A percentile compares a stretch with the other conserved stretches of the same genome.
Conservation (phyloP, 2,888 invertebrate genomes). For the Oxystoma pomonae region DNA sequence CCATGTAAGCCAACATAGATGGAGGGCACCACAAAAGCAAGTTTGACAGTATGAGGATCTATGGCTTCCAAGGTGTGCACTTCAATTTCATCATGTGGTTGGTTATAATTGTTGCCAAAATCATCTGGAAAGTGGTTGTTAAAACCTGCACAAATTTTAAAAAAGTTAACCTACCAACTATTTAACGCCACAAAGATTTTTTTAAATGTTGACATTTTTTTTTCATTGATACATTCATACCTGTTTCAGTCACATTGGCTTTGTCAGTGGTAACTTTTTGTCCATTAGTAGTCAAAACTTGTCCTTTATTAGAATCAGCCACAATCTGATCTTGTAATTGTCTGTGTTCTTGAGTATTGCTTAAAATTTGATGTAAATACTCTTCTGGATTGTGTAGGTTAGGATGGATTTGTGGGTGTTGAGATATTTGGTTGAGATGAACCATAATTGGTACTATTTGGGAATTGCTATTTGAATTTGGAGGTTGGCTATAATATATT, state of each 20-base stretch:
- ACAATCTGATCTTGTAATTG: background rate
- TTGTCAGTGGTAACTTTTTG: background rate
- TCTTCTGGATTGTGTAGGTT: background rate
- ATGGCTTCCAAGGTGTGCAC: conserved; percentile 65
- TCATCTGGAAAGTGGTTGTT: conserved; percentile 38
- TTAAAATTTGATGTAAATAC: background rate
- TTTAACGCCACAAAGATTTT: too few species aligned
- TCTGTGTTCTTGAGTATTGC: background rate
- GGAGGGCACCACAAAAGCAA: conserved; percentile 78
- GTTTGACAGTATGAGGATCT: conserved; percentile 72
- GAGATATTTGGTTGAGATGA: background rate
- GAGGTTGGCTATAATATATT: background rate
- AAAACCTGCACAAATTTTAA: background rate
- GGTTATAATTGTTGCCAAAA: conserved; percentile 35
- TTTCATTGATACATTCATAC: too few species aligned
- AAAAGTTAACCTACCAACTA: too few species aligned
- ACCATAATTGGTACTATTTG: too few species aligned
- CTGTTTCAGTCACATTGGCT: background rate
- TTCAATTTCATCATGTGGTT: conserved; percentile 49
- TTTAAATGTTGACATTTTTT: too few species aligned
- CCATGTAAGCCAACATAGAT: conserved; percentile 83
- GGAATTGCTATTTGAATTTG: background rate
- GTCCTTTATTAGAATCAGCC: background rate
- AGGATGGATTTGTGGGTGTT: background rate
- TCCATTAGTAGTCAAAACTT: background rate